These are phyloP conservation scores for Alligator mississippiensis DNA, from an alignment of 2,113 vertebrate species.

Conservation along the genomic window DNA sequence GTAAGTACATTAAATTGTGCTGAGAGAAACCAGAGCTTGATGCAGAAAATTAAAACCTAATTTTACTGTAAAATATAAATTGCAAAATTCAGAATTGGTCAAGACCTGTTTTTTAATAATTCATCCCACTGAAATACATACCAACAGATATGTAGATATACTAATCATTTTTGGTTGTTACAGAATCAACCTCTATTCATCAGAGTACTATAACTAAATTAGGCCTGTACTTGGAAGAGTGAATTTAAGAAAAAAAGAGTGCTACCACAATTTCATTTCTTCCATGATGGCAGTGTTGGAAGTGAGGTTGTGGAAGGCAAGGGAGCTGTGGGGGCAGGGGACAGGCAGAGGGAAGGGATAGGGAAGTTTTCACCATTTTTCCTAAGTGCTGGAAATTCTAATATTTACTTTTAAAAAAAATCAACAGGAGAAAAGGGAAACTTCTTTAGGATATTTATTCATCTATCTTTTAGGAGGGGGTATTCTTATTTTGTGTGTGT, in stretches of 20 bases:
- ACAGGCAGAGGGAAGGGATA: not conserved
- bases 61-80: not conserved
- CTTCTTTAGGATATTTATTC: not conserved
- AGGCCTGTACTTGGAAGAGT: not conserved
- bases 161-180: not conserved
- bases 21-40: not conserved
- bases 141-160: not conserved
- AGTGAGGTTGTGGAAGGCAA: too few relatives aligned
- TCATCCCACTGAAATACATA: not conserved
- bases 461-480: not conserved
- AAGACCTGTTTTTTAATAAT: not conserved
- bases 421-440: not conserved
- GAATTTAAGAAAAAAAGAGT: not conserved
- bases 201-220: not conserved
- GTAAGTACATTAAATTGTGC: accelerated
- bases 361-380: not conserved
- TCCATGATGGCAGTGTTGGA: not conserved
- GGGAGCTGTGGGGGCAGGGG: too few relatives aligned
- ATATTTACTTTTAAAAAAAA: not conserved
- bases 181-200: not conserved
- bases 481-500: not conserved
- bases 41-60: not conserved
- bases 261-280: not conserved
- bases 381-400: too few relatives aligned
- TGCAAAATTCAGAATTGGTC: not conserved